Base-by-base conservation (phyloP, 2,113 vertebrate genomes). In the Pterocles gutturalis region DNA sequence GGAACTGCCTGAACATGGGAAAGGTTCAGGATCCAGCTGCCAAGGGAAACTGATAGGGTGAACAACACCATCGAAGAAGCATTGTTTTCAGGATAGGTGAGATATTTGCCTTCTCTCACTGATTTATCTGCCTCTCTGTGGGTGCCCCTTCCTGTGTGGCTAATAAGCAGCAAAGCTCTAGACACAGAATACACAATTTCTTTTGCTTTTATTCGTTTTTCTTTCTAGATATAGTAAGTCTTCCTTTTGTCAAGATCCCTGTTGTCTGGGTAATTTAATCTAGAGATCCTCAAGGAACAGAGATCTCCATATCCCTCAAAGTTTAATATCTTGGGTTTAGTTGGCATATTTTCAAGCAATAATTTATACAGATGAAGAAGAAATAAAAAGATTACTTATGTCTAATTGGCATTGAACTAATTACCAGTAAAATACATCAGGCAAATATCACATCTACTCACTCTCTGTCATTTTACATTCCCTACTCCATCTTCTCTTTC, bases 331-430 rank as follows among this genome's bases (percentile, higher is more conserved):
- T 95, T 61, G 21, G 69, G 29, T 94, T 87, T 76, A 91, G 87
- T 17, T 95, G 93, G 94, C 83, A 82, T 75, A 78, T 89, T 96
- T 81, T 95, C 87, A 94, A 96, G 93, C 84, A 95, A 93, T 95
- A 94, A 96, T 81, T 96, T 79, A 95, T 36, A 89, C 33, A 87
- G 77, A 53, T 48, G 34, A 94, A 91, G 89, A 34, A 90, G 49
- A 29, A 49, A 71, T 43, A 82, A 83, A 89, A 57, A 66, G 5
- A 93, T 95, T 87, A 96, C 89, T 96, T 93, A 53, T 79, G 61
- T 93, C 91, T 97, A 97, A 97, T 96, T 97, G 96, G 65, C 49
- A 69, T 94, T 89, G 91, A 78, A 82, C 96, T 97, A 97, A 97
- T 96, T 97, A 95, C 94, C 70, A 89, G 89, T 87, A 89, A 93